Evolutionary conservation across 2,888 invertebrate species (phyloP), one percentile per base, ranked within the genome.

Genomic region (Heliconius aoede): DNA sequence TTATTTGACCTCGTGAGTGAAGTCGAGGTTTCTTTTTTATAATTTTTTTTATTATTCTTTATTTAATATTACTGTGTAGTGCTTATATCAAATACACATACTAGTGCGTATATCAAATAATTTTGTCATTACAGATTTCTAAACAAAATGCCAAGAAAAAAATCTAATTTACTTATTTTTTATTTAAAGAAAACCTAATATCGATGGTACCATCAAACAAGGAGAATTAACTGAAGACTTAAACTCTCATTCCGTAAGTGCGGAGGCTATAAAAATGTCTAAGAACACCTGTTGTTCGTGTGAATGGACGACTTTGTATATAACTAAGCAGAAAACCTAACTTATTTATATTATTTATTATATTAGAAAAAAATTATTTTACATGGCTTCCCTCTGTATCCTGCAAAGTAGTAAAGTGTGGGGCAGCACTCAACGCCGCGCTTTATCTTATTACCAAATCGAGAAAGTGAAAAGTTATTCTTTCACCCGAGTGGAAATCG

Each of bases 251-350:
- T 40, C 40, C 21, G 72, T 60, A 78, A 73, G 77, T 64, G 68
- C 68, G 78, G 80, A 73, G 78, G 81, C 82, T 73, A 84, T 84
- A 83, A 84, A 84, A 82, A 82, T 82, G 83, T 83, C 83, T 74
- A 76, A 68, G 36, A 69, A 78, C 83, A 82, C 83, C 83, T 83
- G 83, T 81, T 82, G 82, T 80, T 78, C 58, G 24, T 36, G 61
- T 68, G 64, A 73, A 78, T 55, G 71, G 72, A 76, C 74, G 68
- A 15, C 67, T 67, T 36, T 55, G 69, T 26, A 73, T 32, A 71
- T 58, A 68, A 68, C 13, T 40, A 15, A 13, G 40, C 58, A 76
- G 36, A 73, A 72, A 78, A 80, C 74, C 46, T 58, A 74, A 76
- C 40, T 77, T 30, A 51, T 30, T 30, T 55, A 68, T 13, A 28